A percentile compares a stretch with the other conserved stretches of the same genome.
Conservation (phyloP, 1,140 invertebrate species). For the Drosophila punjabiensis region DNA sequence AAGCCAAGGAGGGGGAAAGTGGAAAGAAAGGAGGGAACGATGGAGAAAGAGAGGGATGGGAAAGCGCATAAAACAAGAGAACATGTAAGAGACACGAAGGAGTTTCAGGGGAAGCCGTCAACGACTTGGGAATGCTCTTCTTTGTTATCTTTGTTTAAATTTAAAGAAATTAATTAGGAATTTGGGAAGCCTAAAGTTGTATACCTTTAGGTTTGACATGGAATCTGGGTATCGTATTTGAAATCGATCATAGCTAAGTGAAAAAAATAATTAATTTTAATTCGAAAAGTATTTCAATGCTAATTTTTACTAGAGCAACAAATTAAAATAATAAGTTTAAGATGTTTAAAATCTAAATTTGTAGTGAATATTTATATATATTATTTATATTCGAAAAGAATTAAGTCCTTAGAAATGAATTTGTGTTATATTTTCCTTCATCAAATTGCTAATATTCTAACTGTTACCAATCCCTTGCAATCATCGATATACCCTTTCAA, state of each 20-base stretch:
- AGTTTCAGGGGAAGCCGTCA: not conserved
- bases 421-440: not conserved
- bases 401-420: too few relatives aligned
- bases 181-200: not conserved
- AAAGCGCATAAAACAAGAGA: conserved; percentile 42
- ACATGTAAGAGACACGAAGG: conserved; percentile 6
- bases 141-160: not conserved
- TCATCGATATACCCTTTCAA: not conserved
- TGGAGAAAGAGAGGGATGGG: conserved; percentile 25
- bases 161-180: not conserved
- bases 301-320: too few relatives aligned
- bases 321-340: too few relatives aligned
- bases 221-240: too few relatives aligned
- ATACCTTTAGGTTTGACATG: too few relatives aligned
- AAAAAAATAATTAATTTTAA: too few relatives aligned
- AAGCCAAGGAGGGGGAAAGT: conserved; percentile 15
- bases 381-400: too few relatives aligned
- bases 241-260: too few relatives aligned
- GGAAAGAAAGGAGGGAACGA: conserved; percentile 23
- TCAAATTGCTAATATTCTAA: not conserved
- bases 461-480: not conserved
- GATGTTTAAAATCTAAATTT: too few relatives aligned
- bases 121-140: not conserved
- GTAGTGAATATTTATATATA: too few relatives aligned
- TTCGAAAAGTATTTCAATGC: too few relatives aligned